Percentiles rank a stretch among this genome's conserved stretches.
Evolutionary conservation across 2,888 invertebrate species (phyloP).

Genomic region (Blastobasis lacticolella): DNA sequence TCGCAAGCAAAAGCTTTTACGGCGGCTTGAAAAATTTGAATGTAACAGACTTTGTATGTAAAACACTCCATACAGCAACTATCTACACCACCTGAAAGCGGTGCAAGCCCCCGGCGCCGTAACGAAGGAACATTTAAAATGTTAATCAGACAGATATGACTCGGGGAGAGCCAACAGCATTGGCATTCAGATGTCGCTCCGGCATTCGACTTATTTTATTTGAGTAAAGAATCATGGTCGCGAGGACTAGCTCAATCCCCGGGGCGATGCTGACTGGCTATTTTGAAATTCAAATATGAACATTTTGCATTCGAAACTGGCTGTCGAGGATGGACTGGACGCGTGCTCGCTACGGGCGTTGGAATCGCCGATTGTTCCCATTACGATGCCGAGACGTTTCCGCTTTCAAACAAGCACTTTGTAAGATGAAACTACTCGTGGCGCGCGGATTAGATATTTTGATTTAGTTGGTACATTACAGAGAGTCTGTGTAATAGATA

Average conservation of each 20-base stretch:
- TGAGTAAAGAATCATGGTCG: constrained; percentile 52
- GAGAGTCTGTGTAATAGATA: too few relatives aligned
- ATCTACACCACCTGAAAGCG: too few relatives aligned
- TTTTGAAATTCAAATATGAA: constrained; percentile 70
- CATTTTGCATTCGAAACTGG: constrained; percentile 65
- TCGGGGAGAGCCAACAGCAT: constrained; percentile 39
- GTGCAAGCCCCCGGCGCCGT: too few relatives aligned
- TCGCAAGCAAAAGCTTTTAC: too few relatives aligned
- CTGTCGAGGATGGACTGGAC: constrained; percentile 42
- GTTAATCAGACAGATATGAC: constrained; percentile 9
- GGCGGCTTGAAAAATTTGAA: too few relatives aligned
- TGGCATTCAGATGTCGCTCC: constrained; percentile 48
- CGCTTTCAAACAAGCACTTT: too few relatives aligned
- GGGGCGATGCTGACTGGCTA: constrained; percentile 45
- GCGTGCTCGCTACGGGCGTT: constrained; percentile 28
- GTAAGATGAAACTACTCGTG: too few relatives aligned
- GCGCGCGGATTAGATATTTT: too few relatives aligned
- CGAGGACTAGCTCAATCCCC: constrained; percentile 33
- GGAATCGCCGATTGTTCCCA: constrained; percentile 27
- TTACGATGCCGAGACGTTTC: background rate
- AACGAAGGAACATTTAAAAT: too few relatives aligned
- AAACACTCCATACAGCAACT: too few relatives aligned
- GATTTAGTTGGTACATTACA: too few relatives aligned
- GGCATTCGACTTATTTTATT: constrained; percentile 53
- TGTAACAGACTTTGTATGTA: too few relatives aligned